These are phyloP conservation scores for Takifugu flavidus DNA, from an alignment of 2,113 vertebrate genomes.

Conservation along the genomic window DNA sequence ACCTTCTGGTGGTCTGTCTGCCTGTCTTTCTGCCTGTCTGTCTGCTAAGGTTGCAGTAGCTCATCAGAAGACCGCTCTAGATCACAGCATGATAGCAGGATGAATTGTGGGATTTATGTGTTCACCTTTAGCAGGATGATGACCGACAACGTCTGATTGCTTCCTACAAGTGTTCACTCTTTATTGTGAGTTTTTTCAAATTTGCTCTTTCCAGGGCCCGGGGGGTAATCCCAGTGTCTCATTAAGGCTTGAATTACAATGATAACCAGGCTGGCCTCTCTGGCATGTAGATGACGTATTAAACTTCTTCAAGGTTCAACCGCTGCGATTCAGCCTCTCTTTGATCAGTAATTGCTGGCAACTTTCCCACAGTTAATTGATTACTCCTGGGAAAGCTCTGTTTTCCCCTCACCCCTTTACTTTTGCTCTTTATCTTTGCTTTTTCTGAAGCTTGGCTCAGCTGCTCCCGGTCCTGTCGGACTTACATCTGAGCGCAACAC, in stretches of 20 bases:
- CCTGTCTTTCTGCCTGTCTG: too few species aligned
- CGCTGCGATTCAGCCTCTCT: constrained; percentile 58
- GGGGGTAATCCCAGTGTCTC: constrained; percentile 61
- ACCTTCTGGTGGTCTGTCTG: too few species aligned
- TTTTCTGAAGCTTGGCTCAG: constrained; percentile 38
- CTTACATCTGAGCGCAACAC: too few species aligned
- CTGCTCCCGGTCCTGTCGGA: background rate
- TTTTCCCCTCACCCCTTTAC: constrained; percentile 20
- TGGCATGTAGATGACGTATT: constrained; percentile 70
- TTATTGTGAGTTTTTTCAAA: constrained; percentile 30
- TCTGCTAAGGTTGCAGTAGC: too few species aligned
- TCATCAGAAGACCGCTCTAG: too few species aligned
- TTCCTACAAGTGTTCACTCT: background rate
- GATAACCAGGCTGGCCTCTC: constrained; percentile 58
- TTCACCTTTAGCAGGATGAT: too few species aligned
- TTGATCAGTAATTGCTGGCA: constrained; percentile 72
- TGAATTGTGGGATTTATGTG: too few species aligned
- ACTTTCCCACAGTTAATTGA: constrained; percentile 73
- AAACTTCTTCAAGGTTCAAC: constrained; percentile 68
- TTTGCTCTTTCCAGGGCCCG: constrained; percentile 20
- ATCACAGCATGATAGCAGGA: too few species aligned
- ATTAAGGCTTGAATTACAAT: constrained; percentile 70
- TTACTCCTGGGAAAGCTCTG: constrained; percentile 59
- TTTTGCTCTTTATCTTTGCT: constrained; percentile 17
- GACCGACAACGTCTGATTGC: too few species aligned